A percentile compares a stretch with the other conserved stretches of the same genome.
Evolutionary conservation across 2,888 invertebrate genomes (phyloP).

Genomic region (Drosophila eohydei): DNA sequence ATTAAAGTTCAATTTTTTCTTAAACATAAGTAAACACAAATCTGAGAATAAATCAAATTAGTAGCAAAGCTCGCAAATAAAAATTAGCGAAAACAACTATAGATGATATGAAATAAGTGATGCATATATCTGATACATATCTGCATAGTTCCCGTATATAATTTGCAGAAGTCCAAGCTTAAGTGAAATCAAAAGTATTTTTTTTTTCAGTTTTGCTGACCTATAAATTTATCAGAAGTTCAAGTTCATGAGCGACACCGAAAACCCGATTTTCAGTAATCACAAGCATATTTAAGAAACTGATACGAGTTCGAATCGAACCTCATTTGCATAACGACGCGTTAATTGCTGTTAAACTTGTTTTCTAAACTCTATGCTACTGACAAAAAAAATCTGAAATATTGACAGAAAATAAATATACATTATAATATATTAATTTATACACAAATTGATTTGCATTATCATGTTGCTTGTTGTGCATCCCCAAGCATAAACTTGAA

Average conservation of each 20-base stretch:
- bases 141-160: neutral
- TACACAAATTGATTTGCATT: conserved; percentile 1
- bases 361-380: conserved; percentile 17
- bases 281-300: neutral
- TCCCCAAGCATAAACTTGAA: neutral
- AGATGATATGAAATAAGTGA: too few relatives aligned
- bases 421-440: conserved; percentile 3
- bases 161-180: neutral
- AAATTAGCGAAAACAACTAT: too few relatives aligned
- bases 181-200: neutral
- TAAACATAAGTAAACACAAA: too few relatives aligned
- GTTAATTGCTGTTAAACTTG: conserved; percentile 43
- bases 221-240: neutral
- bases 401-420: neutral
- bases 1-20: too few relatives aligned
- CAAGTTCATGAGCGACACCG: neutral
- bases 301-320: conserved; percentile 10
- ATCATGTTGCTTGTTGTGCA: conserved; percentile 11
- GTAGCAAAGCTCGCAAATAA: too few relatives aligned
- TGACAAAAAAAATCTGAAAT: conserved; percentile 25
- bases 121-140: neutral
- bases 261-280: neutral
- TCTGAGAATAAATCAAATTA: too few relatives aligned
- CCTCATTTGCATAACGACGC: conserved; percentile 43
- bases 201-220: neutral